These are phyloP conservation scores for Falco concolor DNA, from an alignment of 2,797 vertebrate genomes.

Conservation along the genomic window DNA sequence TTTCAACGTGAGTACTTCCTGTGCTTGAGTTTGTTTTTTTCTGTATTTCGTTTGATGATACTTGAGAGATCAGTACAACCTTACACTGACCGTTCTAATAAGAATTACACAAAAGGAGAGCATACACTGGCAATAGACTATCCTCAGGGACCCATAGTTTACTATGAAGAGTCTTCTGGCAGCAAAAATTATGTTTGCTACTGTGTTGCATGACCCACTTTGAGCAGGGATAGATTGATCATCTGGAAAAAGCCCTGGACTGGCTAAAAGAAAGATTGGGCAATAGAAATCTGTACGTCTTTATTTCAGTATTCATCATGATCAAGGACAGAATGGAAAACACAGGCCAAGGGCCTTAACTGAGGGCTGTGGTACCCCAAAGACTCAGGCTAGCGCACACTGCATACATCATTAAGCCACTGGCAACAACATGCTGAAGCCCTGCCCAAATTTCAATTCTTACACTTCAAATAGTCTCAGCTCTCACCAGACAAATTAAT, in stretches of 20 bases:
- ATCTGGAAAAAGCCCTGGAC: neutral
- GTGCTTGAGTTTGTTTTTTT: neutral
- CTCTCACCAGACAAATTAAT: constrained; percentile 66
- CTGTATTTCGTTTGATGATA: neutral
- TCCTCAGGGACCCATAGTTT: neutral
- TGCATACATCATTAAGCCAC: constrained; percentile 15
- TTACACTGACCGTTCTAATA: neutral
- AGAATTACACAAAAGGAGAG: neutral
- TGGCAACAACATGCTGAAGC: constrained; percentile 10
- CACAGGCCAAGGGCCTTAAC: neutral
- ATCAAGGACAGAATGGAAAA: neutral
- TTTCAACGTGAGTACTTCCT: neutral
- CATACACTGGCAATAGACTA: neutral
- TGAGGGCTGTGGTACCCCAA: neutral
- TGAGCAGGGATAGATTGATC: neutral
- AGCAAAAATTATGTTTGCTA: neutral
- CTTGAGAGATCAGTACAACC: neutral
- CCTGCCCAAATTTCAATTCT: constrained; percentile 62
- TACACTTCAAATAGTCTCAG: constrained; percentile 60
- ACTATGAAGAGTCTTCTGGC: neutral
- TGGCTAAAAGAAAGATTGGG: neutral
- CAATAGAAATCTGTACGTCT: neutral
- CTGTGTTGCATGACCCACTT: neutral
- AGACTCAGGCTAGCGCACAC: neutral
- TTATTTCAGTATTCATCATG: neutral